Evolutionary conservation across 2,888 invertebrate genomes (phyloP).

Genomic region (Muscina levida): DNA sequence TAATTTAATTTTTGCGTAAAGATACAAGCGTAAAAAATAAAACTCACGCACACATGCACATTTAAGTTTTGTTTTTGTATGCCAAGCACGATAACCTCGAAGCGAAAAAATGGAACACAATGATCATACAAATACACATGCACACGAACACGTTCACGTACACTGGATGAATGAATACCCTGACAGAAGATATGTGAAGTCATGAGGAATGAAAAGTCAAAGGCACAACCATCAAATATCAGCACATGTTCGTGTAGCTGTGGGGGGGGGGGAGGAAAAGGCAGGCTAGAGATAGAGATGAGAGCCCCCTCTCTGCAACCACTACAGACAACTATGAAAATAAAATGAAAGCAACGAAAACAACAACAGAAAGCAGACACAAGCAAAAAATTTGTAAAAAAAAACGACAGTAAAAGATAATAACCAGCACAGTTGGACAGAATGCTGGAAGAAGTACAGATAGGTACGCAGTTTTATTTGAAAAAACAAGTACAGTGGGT

Average conservation of each 20-base stretch:
- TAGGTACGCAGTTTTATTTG: too few species aligned
- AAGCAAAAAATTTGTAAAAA: background rate
- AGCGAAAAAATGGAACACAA: constrained; percentile 14
- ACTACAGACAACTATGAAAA: constrained; percentile 5
- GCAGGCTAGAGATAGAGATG: background rate
- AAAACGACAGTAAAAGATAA: constrained; percentile 16
- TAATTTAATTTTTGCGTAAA: constrained; percentile 76
- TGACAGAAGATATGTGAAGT: constrained; percentile 56
- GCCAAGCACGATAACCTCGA: constrained; percentile 62
- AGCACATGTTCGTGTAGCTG: constrained; percentile 10
- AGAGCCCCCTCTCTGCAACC: too few species aligned
- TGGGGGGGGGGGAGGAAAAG: background rate
- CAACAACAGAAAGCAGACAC: background rate
- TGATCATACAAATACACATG: constrained; percentile 31
- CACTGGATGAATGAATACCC: constrained; percentile 40
- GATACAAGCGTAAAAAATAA: constrained; percentile 67
- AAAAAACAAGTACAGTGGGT: too few species aligned
- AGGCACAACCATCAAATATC: constrained; percentile 59
- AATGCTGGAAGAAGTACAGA: too few species aligned
- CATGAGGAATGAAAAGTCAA: constrained; percentile 65
- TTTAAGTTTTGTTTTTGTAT: constrained; percentile 49
- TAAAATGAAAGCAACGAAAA: constrained; percentile 12
- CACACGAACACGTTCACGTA: constrained; percentile 8
- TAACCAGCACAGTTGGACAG: constrained; percentile 7
- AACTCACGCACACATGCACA: constrained; percentile 50